Conservation (phyloP, 2,888 invertebrate species). For the Amphiduros pacificus region DNA sequence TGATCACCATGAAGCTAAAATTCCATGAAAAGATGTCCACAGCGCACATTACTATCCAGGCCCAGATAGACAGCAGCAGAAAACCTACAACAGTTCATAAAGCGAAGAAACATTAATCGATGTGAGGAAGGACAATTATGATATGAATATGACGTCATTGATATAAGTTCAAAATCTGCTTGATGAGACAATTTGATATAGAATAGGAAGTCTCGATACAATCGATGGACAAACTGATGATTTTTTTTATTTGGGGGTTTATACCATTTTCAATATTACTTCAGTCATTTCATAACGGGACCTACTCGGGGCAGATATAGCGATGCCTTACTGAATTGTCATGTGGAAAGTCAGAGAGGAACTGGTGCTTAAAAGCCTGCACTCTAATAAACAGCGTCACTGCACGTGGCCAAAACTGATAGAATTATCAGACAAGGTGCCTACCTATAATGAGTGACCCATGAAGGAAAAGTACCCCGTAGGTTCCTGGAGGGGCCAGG, state of each 20-base stretch:
- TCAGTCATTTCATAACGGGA: too few species aligned
- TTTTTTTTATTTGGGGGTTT: too few species aligned
- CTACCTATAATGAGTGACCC: slow-evolving; percentile 77
- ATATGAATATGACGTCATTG: not conserved
- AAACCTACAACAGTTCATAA: slow-evolving; percentile 68
- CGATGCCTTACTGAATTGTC: too few species aligned
- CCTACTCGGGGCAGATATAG: too few species aligned
- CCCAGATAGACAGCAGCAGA: slow-evolving; percentile 81
- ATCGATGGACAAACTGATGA: too few species aligned
- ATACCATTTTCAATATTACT: too few species aligned
- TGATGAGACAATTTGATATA: too few species aligned
- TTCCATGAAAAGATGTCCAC: slow-evolving; percentile 88
- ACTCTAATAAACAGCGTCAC: too few species aligned
- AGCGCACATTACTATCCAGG: slow-evolving; percentile 86
- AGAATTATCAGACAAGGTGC: slow-evolving; percentile 31
- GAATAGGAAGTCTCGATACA: too few species aligned
- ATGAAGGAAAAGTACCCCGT: slow-evolving; percentile 82
- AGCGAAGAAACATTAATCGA: not conserved
- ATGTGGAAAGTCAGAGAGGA: too few species aligned
- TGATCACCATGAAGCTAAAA: slow-evolving; percentile 78
- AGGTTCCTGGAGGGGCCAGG: slow-evolving; percentile 76
- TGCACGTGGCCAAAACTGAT: too few species aligned
- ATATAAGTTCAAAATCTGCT: not conserved
- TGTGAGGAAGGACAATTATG: not conserved
- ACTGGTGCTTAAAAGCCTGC: too few species aligned